Evolutionary conservation across 2,113 vertebrate genomes (phyloP), one percentile per base, ranked within the genome.

Genomic region (Symphodus melops): DNA sequence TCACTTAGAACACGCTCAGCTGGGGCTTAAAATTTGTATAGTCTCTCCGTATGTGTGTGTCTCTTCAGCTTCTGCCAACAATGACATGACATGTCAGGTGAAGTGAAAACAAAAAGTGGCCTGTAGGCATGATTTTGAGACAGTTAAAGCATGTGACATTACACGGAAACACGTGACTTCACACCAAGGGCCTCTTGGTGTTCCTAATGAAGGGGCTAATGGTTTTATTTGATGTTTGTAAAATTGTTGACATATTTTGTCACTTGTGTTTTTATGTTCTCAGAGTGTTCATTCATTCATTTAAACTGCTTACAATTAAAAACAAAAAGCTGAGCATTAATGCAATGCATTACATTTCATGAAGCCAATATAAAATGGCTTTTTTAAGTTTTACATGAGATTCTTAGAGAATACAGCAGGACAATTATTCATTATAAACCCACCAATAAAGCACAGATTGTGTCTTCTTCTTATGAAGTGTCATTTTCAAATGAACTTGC

Each of bases 1-100:
- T 81, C 6, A 3, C 60, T 55, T 59, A 75, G 48, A 85, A 71
- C 57, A 51, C 17, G 46, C 57, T 59, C 52, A 42, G 39, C 65
- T 41, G 2, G 12, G 21, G 39, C 17, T 69, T 48, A 19, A 72
- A 60, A 61, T 25, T 2, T 65, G 19, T 23, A 36, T 28, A 14
- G 23, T 64, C 42, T 68, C 19, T 36, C 36, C 2, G 7, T 54
- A 41, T 54, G 12, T 58, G 51, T 51, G 23, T 17, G 17, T 56
- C 23, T 51, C 14, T 51, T 9, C 25, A 21, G 36, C 20, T n/a
- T 57, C n/a, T 60, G 46, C 46, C 46, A 48, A 19, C 46, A 19
- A 14, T 65, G 23, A 68, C 17, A 44, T 73, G 68, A 51, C 48
- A 57, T 51, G 48, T 65, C 46, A 63, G 52, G 44, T 73, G 51